Evolutionary conservation across 2,113 vertebrate genomes (phyloP), one percentile per base, ranked within the genome.

Genomic region (Muntiacus muntjak): DNA sequence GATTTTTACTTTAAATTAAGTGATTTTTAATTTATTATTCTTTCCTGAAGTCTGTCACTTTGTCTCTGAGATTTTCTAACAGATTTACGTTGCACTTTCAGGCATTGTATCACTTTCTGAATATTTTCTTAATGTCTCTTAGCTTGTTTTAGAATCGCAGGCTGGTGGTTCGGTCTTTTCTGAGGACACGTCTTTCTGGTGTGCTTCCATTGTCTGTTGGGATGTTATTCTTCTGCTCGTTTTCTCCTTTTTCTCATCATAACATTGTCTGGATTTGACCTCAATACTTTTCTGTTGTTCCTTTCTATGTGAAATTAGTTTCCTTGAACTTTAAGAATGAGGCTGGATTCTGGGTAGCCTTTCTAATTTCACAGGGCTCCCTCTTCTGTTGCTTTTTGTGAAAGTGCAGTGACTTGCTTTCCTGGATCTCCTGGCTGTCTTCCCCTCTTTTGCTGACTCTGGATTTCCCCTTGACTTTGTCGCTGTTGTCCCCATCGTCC

Each of bases 241-340:
- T 86, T 52, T 76, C 36, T 60, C 50, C 85, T 95, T 89, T 87
- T 64, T 89, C 89, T 93, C 79, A 43, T 86, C n/a, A 2, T 9
- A 40, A 74, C 19, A 62, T 52, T 76, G 55, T 79, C 13, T 28
- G 55, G 52, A 62, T 87, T 86, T 96, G 94, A 93, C 84, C 95
- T 92, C 54, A 3, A 79, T 92, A 87, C 47, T 45, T 92, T 79
- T 91, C 57, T 94, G 52, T 91, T 58, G 43, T 87, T 91, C 93
- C 26, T 84, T 84, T 93, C 54, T 78, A 19, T 28, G 26, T 67
- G 93, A 95, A 90, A 96, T 93, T 79, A 89, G 74, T 94, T 92
- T 94, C 76, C 96, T 60, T 94, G 85, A 95, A 58, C 95, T 92
- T 87, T 5, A 45, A 97, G 93, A 67, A 84, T 6, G 58, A 91